Evolutionary conservation across 1,140 invertebrate genomes (phyloP), one percentile per base, ranked within the genome.

Genomic region (Cotesia vestalis): DNA sequence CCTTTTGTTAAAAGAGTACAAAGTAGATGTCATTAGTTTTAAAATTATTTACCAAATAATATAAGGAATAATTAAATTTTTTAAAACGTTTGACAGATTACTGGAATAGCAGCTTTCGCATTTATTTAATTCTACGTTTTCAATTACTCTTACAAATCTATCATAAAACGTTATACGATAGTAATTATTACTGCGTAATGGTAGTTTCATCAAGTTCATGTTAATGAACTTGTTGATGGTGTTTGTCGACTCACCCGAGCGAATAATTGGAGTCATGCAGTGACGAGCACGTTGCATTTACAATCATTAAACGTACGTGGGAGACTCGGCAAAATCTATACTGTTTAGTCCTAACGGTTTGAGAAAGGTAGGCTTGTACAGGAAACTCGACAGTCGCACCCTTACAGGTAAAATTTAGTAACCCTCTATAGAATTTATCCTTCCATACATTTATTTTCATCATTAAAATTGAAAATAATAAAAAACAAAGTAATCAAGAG

Each of bases 231-330:
- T 75, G 71, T 69, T 60, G 38, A 40, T 46, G 71, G 69, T 73
- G 71, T 67, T 66, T 67, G 67, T 51, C 35, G 51, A 71, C 73
- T 75, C 74, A 59, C 62, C 71, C 74, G 64, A 75, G 74, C 74
- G 74, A 75, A 75, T 75, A 75, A 75, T 75, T 75, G 71, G 57
- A 75, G 74, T 75, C 71, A 75, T 71, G 74, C 68, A 75, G 73
- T 71, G 74, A 75, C 69, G 69, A 46, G 52, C 74, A 61, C 51
- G 62, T 53, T 46, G 64, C 46, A 34, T 75, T 73, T 64, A 69
- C 69, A 57, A 73, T 61, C 51, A 61, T 46, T 61, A 67, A 66
- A 53, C 53, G 66, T 20, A 59, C 52, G 66, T 59, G 27, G 46
- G 46, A 72, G 27, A 59, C 46, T 52, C 38, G 38, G 20, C 55